phyloP scores from a whole-genome alignment of 2,888 invertebrate genomes.

The Cheilosia variabilis region DNA sequence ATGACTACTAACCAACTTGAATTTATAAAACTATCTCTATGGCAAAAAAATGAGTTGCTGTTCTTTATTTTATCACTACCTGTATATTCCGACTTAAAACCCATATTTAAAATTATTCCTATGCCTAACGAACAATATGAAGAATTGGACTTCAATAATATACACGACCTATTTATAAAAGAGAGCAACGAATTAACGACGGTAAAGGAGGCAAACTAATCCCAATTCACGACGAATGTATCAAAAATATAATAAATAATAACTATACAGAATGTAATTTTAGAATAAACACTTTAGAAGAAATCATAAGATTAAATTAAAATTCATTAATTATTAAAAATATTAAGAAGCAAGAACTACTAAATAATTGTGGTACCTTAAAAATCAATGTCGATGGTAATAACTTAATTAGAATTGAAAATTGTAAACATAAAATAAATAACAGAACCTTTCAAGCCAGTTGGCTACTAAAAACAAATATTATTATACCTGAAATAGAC shows the following conservation, averaged over 20 bases:
- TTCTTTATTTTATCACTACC: slow-evolving; percentile 3
- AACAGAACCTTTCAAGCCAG: too few species aligned
- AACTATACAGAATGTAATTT: background rate
- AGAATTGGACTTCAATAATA: slow-evolving; percentile 17
- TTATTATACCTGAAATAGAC: background rate
- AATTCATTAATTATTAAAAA: background rate
- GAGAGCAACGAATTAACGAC: background rate
- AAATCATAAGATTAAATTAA: slow-evolving; percentile 20
- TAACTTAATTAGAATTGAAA: background rate
- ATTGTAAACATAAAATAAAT: background rate
- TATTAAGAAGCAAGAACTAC: slow-evolving; percentile 7
- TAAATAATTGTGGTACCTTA: background rate
- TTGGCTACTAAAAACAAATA: background rate
- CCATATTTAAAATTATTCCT: slow-evolving; percentile 1
- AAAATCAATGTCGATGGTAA: background rate
- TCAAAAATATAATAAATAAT: slow-evolving; percentile 6
- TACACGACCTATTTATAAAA: slow-evolving; percentile 5
- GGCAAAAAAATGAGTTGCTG: slow-evolving; percentile 3
- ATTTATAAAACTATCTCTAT: slow-evolving; percentile 11
- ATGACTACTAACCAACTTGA: slow-evolving; percentile 1
- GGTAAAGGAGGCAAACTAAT: background rate
- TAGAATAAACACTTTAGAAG: background rate
- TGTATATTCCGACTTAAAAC: background rate
- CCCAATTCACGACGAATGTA: background rate
- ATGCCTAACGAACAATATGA: slow-evolving; percentile 17